Evolutionary conservation across 2,888 invertebrate genomes (phyloP).

Genomic region (Ophion costatus): DNA sequence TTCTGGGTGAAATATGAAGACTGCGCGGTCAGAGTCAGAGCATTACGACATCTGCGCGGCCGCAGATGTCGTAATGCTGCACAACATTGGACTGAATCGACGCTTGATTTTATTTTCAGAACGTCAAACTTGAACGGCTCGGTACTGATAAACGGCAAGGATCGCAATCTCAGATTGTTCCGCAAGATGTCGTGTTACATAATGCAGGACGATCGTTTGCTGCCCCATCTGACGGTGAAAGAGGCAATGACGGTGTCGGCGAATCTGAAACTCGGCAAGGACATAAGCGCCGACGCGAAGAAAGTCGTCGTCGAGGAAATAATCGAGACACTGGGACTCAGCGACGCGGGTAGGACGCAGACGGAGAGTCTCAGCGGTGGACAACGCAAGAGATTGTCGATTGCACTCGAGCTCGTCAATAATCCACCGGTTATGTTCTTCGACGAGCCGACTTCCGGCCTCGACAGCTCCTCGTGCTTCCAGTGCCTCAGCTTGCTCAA

Average conservation of each 20-base stretch:
- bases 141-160: constrained; percentile 94
- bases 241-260: constrained; percentile 98
- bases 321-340: constrained; percentile 92
- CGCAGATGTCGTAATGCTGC: too few species aligned
- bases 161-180: constrained; percentile 93
- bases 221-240: constrained; percentile 94
- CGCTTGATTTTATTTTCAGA: constrained; percentile 84
- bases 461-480: constrained; percentile 97
- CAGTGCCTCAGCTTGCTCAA: constrained; percentile 95
- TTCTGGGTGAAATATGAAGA: too few species aligned
- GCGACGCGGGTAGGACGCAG: constrained; percentile 91
- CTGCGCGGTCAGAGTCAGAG: too few species aligned
- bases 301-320: constrained; percentile 94
- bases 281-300: constrained; percentile 89
- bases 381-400: constrained; percentile 95
- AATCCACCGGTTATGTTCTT: constrained; percentile 99
- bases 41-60: too few species aligned
- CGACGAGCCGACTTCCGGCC: constrained; percentile 96
- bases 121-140: constrained; percentile 93
- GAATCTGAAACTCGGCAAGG: constrained; percentile 94
- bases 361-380: constrained; percentile 94
- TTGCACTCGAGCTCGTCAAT: constrained; percentile 96
- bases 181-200: constrained; percentile 98
- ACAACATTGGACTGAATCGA: too few species aligned
- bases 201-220: constrained; percentile 96